Percentiles rank a stretch among this genome's conserved stretches.
These are phyloP conservation scores for Caerostris darwini DNA, from an alignment of 1,140 invertebrate species.

Conservation along the genomic window DNA sequence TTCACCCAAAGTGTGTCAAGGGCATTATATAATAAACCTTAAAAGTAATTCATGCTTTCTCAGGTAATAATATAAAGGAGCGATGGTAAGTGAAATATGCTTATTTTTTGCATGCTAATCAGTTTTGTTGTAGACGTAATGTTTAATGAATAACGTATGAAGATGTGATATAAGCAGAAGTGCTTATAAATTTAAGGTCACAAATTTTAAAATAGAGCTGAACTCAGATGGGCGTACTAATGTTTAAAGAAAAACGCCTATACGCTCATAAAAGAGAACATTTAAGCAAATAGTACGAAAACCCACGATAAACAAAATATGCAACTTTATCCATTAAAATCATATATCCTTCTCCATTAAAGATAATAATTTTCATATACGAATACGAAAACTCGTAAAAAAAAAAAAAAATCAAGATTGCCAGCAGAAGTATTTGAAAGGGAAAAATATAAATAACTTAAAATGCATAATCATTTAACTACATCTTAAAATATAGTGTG, in stretches of 20 bases:
- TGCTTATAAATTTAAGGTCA: neutral
- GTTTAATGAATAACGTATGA: slow-evolving; percentile 23
- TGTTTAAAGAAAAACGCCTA: neutral
- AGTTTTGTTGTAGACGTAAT: neutral
- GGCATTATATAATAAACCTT: neutral
- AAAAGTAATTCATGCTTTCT: neutral
- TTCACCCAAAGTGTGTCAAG: slow-evolving; percentile 25
- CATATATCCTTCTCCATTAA: too few relatives aligned
- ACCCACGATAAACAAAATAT: too few relatives aligned
- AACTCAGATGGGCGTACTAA: neutral
- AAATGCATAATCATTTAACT: too few relatives aligned
- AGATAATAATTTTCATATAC: too few relatives aligned
- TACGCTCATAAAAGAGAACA: too few relatives aligned
- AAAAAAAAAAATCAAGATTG: too few relatives aligned
- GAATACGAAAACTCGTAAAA: too few relatives aligned
- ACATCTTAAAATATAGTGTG: too few relatives aligned
- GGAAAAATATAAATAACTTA: too few relatives aligned
- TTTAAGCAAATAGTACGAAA: too few relatives aligned
- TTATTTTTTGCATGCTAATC: neutral
- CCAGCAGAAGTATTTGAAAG: too few relatives aligned
- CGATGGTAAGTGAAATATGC: neutral
- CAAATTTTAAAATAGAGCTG: neutral
- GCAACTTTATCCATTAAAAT: too few relatives aligned
- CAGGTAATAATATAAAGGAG: neutral
- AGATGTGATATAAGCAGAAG: neutral